Evolutionary conservation across 2,888 invertebrate genomes (phyloP).

Genomic region (Yponomeuta malinellus): DNA sequence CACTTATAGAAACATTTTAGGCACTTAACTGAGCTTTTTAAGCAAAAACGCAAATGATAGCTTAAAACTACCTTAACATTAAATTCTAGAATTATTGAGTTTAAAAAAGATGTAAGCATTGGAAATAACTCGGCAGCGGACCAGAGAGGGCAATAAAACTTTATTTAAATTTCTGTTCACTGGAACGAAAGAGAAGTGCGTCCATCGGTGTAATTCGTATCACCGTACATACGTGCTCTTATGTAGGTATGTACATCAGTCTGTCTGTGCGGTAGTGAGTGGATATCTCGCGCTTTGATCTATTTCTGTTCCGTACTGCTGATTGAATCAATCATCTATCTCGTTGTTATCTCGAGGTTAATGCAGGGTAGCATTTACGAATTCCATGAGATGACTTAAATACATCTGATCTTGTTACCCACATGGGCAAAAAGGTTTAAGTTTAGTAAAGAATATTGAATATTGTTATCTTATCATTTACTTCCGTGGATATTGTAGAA

Average conservation of each 20-base stretch:
- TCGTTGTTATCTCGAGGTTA: conserved; percentile 28
- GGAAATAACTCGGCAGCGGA: neutral
- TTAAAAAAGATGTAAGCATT: no score
- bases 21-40: no score
- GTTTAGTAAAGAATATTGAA: no score
- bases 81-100: no score
- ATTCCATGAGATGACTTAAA: no score
- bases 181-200: conserved; percentile 1
- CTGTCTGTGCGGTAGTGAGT: neutral
- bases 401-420: no score
- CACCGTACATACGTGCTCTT: neutral
- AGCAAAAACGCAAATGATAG: no score
- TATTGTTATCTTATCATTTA: no score
- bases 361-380: conserved; percentile 14
- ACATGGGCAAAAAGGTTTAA: no score
- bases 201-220: neutral
- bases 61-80: no score
- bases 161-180: neutral
- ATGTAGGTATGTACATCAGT: neutral
- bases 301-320: conserved; percentile 42
- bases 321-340: conserved; percentile 11
- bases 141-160: neutral
- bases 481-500: no score
- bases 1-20: no score
- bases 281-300: conserved; percentile 39